A percentile compares a stretch with the other conserved stretches of the same genome.
Evolutionary conservation across 2,797 vertebrate species (phyloP).

Genomic region (Botia almorhae): DNA sequence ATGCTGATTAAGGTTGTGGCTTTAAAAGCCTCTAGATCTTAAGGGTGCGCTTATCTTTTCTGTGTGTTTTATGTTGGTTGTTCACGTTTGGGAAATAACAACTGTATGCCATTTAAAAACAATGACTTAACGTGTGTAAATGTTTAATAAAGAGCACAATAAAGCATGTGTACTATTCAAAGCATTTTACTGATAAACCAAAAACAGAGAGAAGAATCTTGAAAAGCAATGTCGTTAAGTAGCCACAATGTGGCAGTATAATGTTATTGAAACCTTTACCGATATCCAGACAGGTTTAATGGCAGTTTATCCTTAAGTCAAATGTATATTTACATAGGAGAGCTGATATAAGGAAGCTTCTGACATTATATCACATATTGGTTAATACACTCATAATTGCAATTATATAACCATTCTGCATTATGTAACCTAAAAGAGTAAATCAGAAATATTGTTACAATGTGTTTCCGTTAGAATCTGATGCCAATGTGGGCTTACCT

Average conservation of each 20-base stretch:
- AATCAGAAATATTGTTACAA: not conserved
- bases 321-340: too few relatives aligned
- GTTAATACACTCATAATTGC: not conserved
- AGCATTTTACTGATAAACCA: not conserved
- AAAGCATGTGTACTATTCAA: not conserved
- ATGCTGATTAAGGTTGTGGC: too few relatives aligned
- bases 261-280: not conserved
- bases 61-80: too few relatives aligned
- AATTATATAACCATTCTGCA: not conserved
- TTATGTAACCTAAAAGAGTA: not conserved
- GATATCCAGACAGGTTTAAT: not conserved
- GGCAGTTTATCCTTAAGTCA: not conserved
- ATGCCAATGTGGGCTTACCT: not conserved
- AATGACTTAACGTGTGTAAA: too few relatives aligned
- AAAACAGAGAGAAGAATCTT: not conserved
- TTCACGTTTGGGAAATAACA: too few relatives aligned
- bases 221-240: not conserved
- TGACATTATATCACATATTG: not conserved
- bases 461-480: not conserved
- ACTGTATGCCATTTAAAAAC: too few relatives aligned
- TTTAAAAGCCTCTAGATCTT: too few relatives aligned
- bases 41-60: too few relatives aligned
- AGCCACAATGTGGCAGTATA: slow-evolving; percentile 37
- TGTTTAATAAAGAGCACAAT: too few relatives aligned
- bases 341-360: not conserved